Evolutionary conservation across 2,797 vertebrate genomes (phyloP), one percentile per base, ranked within the genome.

Genomic region (Otolemur crassicaudatus): DNA sequence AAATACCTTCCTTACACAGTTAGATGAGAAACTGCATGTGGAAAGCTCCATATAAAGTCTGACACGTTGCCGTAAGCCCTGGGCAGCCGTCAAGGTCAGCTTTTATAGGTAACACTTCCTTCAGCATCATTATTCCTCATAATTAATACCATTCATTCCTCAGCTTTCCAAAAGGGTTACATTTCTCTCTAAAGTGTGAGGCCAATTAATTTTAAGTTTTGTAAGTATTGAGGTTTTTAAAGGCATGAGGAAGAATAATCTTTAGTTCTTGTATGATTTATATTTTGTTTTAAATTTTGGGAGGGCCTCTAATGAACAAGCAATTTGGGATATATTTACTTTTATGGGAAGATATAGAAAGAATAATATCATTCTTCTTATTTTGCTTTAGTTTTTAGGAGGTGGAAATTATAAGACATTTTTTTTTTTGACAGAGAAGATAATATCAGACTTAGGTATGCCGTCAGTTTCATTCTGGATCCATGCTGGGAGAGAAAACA

Each of bases 401-500:
- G 43, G 91, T 90, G 73, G 88, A 98, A 97, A 96, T 97, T 93
- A 89, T 79, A 83, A 90, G 81, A 90, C 23, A 96, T 43, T 43
- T 43, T 43, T 43, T 87, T 97, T 87, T 81, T 76, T 67, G 17
- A 86, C 91, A 95, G 80, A 82, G 84, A 96, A 97, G 88, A 95
- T 96, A 93, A 75, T 96, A 95, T 75, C 86, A 94, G 92, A 95
- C 89, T 90, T 58, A 95, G 73, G 79, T 75, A 87, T 27, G 84
- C 23, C 89, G 92, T n/a, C 82, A 97, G 79, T 81, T 97, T 96
- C 60, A 87, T 80, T 86, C 63, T 53, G 67, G 49, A 83, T 46
- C 34, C 93, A 61, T 58, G 93, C 94, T 94, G 95, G n/a, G 92
- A 97, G 40, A 91, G 65, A 85, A 97, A 97, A 95, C 96, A 97